These are phyloP conservation scores for Homarus gammarus DNA, from an alignment of 2,888 invertebrate genomes.

Conservation along the genomic window DNA sequence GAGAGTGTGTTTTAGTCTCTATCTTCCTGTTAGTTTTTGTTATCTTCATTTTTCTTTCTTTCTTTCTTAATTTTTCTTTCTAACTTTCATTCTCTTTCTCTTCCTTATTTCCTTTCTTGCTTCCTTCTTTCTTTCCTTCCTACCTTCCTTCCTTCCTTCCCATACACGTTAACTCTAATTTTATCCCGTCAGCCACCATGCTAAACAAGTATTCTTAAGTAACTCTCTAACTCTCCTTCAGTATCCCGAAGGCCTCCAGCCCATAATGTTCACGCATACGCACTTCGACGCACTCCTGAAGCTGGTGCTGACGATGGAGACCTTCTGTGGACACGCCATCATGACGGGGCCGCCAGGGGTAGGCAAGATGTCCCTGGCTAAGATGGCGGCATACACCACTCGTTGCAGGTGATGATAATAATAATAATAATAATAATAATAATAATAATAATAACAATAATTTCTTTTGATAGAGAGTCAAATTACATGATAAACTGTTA, in stretches of 20 bases:
- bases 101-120: background rate
- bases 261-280: slow-evolving; percentile 49
- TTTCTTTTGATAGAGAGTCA: too few relatives aligned
- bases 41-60: background rate
- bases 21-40: background rate
- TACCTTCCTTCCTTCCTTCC: slow-evolving; percentile 4
- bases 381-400: slow-evolving; percentile 43
- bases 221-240: too few relatives aligned
- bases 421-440: too few relatives aligned
- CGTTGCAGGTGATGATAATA: slow-evolving; percentile 59
- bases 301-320: slow-evolving; percentile 60
- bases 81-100: too few relatives aligned
- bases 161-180: too few relatives aligned
- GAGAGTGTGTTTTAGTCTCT: background rate
- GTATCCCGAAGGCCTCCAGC: slow-evolving; percentile 61
- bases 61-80: too few relatives aligned
- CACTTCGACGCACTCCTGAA: slow-evolving; percentile 50
- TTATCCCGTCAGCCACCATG: too few relatives aligned
- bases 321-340: slow-evolving; percentile 43
- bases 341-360: slow-evolving; percentile 59
- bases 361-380: slow-evolving; percentile 59
- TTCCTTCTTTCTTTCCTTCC: background rate
- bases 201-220: background rate
- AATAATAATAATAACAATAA: too few relatives aligned
- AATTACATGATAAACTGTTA: too few relatives aligned